Evolutionary conservation across 2,113 vertebrate species (phyloP), one percentile per base, ranked within the genome.

Genomic region (Gallinago undulata): DNA sequence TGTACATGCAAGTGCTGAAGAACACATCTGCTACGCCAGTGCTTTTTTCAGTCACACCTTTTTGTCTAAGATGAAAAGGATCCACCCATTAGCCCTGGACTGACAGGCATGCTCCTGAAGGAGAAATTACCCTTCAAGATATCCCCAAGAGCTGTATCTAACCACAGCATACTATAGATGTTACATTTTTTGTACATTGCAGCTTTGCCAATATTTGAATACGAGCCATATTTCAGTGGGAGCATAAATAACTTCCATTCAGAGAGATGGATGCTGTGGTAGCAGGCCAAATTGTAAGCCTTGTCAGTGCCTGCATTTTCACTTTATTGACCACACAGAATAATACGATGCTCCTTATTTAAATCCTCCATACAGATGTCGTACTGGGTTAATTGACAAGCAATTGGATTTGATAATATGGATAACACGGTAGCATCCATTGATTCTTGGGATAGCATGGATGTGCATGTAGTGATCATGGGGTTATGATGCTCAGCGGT

Each of bases 311-410:
- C 90, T 93, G 90, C 85, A 89, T 97, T 97, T 97, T 97, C 86
- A 93, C 89, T 96, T 79, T 94, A 97, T 96, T 39, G 91, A 97
- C 97, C 97, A 92, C 89, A 76, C 88, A 76, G 76, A 90, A 79
- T 94, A 96, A 97, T 92, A 75, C 33, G 90, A 93, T 93, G 96
- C 82, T 97, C 93, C 96, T 97, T 96, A 97, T 97, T 97, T 97
- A 97, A 97, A 97, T 97, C 90, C 96, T 96, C 86, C 96, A 88
- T 93, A 87, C 92, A 89, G 91, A 95, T 98, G 90, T 97, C 47
- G 1, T 86, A 92, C 88, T 88, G 94, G 95, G 97, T 98, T 98
- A 97, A 98, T 97, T 97, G 97, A 97, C 95, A 97, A 97, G 95
- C 96, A 95, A 93, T 95, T 96, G 96, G 92, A 96, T 97, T 95